These are phyloP conservation scores for Hypomecis atomaria DNA, from an alignment of 2,888 invertebrate genomes.

Conservation along the genomic window DNA sequence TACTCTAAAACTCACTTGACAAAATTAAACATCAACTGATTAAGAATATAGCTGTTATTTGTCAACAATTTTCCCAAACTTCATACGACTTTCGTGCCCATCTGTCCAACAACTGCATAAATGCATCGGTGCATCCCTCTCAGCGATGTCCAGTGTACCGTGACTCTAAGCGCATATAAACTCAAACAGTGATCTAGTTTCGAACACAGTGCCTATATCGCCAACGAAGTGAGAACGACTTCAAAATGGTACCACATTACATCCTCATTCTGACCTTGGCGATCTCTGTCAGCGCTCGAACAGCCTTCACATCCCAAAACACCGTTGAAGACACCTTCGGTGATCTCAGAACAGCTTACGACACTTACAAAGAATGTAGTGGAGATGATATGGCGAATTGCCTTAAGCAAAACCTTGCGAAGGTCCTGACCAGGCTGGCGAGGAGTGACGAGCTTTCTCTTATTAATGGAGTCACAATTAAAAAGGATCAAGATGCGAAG, in stretches of 20 bases:
- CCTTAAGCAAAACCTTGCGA: conserved; percentile 91
- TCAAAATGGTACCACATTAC: conserved; percentile 84
- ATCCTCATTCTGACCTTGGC: conserved; percentile 83
- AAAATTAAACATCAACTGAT: too few relatives aligned
- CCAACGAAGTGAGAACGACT: conserved; percentile 72
- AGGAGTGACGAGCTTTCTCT: conserved; percentile 88
- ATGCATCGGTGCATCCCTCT: conserved; percentile 81
- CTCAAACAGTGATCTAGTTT: conserved; percentile 72
- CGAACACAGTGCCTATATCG: conserved; percentile 75
- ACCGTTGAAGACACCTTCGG: conserved; percentile 81
- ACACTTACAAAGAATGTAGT: conserved; percentile 92
- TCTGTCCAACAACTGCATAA: conserved; percentile 68
- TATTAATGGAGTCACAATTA: conserved; percentile 90
- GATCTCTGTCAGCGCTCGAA: conserved; percentile 80
- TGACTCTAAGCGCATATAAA: conserved; percentile 83
- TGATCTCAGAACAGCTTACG: conserved; percentile 89
- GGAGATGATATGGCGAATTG: conserved; percentile 88
- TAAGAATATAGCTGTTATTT: too few relatives aligned
- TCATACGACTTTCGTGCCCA: conserved; percentile 44
- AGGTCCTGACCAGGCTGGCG: conserved; percentile 90
- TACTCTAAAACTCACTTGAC: too few relatives aligned
- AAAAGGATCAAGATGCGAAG: conserved; percentile 85
- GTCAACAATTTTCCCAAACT: background rate
- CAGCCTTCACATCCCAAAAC: conserved; percentile 79
- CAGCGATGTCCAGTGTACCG: conserved; percentile 73